Evolutionary conservation across 1,140 invertebrate genomes (phyloP), one percentile per base, ranked within the genome.

Genomic region (Tetramorium alpestre): DNA sequence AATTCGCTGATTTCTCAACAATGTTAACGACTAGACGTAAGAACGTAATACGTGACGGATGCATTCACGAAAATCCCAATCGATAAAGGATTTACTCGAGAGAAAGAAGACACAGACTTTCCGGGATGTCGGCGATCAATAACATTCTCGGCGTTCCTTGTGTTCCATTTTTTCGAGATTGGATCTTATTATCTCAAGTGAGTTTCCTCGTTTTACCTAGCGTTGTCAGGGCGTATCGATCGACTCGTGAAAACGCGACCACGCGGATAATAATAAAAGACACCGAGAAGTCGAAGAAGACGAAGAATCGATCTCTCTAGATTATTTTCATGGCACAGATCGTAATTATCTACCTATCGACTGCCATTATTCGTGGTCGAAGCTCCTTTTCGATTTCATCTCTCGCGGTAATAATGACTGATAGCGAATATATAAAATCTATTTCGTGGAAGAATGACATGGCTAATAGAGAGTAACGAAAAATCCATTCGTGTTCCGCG

Each of bases 161-260:
- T 22, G 73, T 33, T 81, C 47, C 47, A 81, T 44, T 81, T 54
- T 81, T 11, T 22, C 47, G 62, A 81, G 62, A 81, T 81, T 81
- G 49, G 62, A 80, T 16, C 47, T 81, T 81, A 69, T 81, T 81
- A 69, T 80, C 62, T 54, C n/a, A 16, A 65, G 33, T 22, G 54
- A 80, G n/a, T 56, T 41, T 81, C 33, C 62, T 41, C 44, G 13
- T 51, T n/a, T 18, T 64, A 28, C 49, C 13, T 80, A 13, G 18
- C n/a, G 38, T 25, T 56, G 33, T 81, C 33, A 44, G 4, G 22
- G 13, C 56, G n/a, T 78, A 69, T 81, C n/a, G 77, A 81, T 69
- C 33, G 62, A 4, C 33, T 22, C 4, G 33, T 41, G 16, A 56
- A 69, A 49, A 67, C 11, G 25, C 2, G 25, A 64, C 1, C 25